Evolutionary conservation across 2,113 vertebrate species (phyloP).

Genomic region (Siniperca knerii): DNA sequence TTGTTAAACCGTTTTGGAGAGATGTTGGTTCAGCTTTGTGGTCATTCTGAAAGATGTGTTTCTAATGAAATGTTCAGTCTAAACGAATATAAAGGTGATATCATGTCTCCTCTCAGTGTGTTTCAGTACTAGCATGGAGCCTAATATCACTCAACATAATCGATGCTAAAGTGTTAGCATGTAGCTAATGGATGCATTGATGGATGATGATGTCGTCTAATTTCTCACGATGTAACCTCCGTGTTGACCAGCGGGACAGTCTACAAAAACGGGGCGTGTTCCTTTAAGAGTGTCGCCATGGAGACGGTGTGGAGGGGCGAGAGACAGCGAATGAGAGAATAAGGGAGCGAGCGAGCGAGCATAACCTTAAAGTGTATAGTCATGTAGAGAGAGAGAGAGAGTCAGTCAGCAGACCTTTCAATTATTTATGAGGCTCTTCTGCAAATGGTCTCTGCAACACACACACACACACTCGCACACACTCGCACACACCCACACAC

Average conservation of each 20-base stretch:
- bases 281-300: constrained; percentile 58
- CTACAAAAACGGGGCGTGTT: background rate
- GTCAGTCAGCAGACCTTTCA: constrained; percentile 44
- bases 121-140: background rate
- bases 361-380: too few species aligned
- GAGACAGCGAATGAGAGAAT: background rate
- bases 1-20: too few species aligned
- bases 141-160: background rate
- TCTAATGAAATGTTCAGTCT: too few species aligned
- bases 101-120: background rate
- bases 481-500: constrained; percentile 2
- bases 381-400: background rate
- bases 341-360: background rate
- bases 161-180: constrained; percentile 23
- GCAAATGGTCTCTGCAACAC: constrained; percentile 27
- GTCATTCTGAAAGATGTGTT: too few species aligned
- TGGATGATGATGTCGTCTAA: background rate
- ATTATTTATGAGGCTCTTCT: constrained; percentile 56
- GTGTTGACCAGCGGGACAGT: background rate
- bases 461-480: constrained; percentile 3
- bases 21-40: too few species aligned
- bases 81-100: too few species aligned
- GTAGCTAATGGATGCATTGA: constrained; percentile 9
- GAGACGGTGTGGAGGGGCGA: constrained; percentile 41
- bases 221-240: background rate